phyloP scores from a whole-genome alignment of 2,888 invertebrate genomes.

The Drosophila testacea region DNA sequence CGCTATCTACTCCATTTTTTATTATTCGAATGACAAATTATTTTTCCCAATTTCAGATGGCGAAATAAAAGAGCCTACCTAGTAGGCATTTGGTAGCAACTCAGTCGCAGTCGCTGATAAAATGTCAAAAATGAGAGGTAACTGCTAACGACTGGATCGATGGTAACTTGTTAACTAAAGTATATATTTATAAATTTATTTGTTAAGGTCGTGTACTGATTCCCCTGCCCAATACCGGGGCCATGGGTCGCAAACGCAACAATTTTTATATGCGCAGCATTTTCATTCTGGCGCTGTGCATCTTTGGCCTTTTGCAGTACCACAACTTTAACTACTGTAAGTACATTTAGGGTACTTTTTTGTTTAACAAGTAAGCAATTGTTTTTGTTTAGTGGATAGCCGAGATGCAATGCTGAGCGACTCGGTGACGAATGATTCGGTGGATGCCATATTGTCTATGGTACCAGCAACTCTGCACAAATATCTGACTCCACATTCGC shows the following conservation, averaged over 20 bases:
- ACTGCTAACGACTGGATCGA: neutral
- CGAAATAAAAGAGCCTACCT: constrained; percentile 44
- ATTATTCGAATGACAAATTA: neutral
- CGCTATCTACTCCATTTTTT: neutral
- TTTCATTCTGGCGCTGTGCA: constrained; percentile 82
- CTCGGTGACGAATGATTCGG: constrained; percentile 89
- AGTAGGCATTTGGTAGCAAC: constrained; percentile 49
- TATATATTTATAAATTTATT: neutral
- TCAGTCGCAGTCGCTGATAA: constrained; percentile 23
- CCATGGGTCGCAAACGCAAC: constrained; percentile 84
- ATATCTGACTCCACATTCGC: constrained; percentile 89
- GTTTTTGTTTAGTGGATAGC: constrained; percentile 77
- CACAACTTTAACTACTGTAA: constrained; percentile 85
- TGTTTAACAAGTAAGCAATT: neutral
- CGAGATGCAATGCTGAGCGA: constrained; percentile 85
- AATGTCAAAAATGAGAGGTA: constrained; percentile 76
- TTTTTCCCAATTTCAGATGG: constrained; percentile 43
- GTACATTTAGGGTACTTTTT: constrained; percentile 24
- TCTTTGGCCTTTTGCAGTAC: constrained; percentile 84
- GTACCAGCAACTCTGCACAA: constrained; percentile 93
- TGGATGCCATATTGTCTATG: constrained; percentile 91
- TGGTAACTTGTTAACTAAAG: neutral
- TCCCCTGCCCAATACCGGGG: constrained; percentile 85
- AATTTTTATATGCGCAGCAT: constrained; percentile 84
- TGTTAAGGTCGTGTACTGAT: constrained; percentile 81